A percentile compares a stretch with the other conserved stretches of the same genome.
These are phyloP conservation scores for Rhopilema esculentum DNA, from an alignment of 30 jellyfish, hydroid and myxozoan genomes.

Conservation along the genomic window DNA sequence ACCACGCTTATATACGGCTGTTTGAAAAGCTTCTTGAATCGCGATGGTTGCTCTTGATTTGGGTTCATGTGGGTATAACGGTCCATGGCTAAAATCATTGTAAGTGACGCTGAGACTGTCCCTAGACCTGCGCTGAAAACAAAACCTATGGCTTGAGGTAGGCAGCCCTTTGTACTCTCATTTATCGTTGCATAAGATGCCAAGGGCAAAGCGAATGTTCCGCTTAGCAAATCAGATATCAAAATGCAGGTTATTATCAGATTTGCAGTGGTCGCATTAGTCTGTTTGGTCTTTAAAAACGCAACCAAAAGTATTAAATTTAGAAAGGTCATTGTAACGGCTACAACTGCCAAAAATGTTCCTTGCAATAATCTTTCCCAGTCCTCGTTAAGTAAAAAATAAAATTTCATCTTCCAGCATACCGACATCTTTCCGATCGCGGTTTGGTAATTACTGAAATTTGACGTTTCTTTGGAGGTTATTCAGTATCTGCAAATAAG, in stretches of 20 bases:
- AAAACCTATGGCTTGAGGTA: background rate
- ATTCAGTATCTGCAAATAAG: no score
- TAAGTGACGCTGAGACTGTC: background rate
- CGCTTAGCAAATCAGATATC: constrained; percentile 10
- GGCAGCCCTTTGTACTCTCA: background rate
- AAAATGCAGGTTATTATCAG: background rate
- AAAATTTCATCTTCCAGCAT: background rate
- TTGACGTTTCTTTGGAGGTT: no score
- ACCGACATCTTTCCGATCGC: background rate
- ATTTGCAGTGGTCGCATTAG: constrained; percentile 15
- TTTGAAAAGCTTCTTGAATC: background rate
- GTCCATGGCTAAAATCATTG: constrained; percentile 10
- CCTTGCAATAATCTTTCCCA: background rate
- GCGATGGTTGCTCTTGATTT: background rate
- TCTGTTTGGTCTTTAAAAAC: constrained; percentile 23
- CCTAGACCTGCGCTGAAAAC: background rate
- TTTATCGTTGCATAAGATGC: background rate
- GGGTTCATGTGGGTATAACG: constrained; percentile 38
- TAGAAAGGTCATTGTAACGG: background rate
- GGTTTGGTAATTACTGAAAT: background rate
- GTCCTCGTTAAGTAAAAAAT: background rate
- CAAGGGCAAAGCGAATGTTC: constrained; percentile 15
- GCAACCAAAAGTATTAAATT: constrained; percentile 15
- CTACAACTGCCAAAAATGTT: background rate
- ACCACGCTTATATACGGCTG: background rate